Percentiles rank a stretch among this genome's conserved stretches.
Conservation (phyloP, 2,888 invertebrate species). For the Automeris io region DNA sequence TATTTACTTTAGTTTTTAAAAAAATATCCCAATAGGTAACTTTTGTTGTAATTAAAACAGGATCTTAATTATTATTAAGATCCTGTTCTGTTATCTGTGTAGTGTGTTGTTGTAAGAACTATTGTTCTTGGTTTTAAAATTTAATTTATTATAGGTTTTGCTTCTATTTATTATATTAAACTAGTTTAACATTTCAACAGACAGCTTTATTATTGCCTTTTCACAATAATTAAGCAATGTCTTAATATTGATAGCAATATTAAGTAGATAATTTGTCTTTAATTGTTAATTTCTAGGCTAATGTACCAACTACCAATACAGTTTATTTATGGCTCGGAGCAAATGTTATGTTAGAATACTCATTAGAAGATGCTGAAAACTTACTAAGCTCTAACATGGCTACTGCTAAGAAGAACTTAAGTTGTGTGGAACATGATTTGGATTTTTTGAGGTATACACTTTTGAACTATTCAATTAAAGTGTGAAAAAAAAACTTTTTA, state of each 20-base stretch:
- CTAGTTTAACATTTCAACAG: too few relatives aligned
- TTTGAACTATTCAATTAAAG: background rate
- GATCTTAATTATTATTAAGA: too few relatives aligned
- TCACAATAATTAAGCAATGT: too few relatives aligned
- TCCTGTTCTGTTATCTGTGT: too few relatives aligned
- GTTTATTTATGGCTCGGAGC: slow-evolving; percentile 92
- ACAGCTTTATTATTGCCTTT: too few relatives aligned
- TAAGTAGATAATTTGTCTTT: too few relatives aligned
- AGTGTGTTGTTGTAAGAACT: too few relatives aligned
- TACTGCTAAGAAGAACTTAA: slow-evolving; percentile 89
- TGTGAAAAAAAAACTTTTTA: background rate
- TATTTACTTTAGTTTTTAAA: too few relatives aligned
- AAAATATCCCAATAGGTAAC: too few relatives aligned
- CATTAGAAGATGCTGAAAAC: slow-evolving; percentile 91
- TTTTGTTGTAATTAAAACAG: too few relatives aligned
- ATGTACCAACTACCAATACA: slow-evolving; percentile 91
- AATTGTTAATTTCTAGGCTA: slow-evolving; percentile 86
- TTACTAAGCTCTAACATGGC: slow-evolving; percentile 89
- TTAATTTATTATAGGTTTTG: background rate
- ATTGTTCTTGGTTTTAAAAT: too few relatives aligned
- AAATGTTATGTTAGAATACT: slow-evolving; percentile 98
- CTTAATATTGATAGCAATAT: too few relatives aligned
- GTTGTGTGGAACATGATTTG: slow-evolving; percentile 92
- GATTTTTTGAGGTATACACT: slow-evolving; percentile 87
- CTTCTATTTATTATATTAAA: background rate